Conservation (phyloP, 1,140 invertebrate genomes). For the Dendroctonus ponderosae region DNA sequence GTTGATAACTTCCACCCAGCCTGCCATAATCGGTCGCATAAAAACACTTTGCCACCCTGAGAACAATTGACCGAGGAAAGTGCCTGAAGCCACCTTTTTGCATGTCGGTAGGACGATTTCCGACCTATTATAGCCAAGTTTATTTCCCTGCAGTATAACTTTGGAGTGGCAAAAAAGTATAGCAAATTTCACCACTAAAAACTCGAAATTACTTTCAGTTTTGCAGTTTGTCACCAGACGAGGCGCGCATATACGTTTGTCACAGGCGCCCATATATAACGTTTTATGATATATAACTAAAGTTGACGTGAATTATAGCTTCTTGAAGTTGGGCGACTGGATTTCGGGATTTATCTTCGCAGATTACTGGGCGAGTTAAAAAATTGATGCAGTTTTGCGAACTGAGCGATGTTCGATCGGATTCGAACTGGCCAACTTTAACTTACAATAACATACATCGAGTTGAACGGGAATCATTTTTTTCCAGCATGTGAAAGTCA, state of each 20-base stretch:
- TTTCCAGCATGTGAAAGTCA: no score
- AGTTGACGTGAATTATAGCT: constrained; percentile 26
- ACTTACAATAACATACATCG: no score
- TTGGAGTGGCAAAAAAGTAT: constrained; percentile 11
- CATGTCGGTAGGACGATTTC: neutral
- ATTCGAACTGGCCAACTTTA: no score
- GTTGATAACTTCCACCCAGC: no score
- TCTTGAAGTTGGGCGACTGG: constrained; percentile 10
- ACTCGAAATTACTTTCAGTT: constrained; percentile 21
- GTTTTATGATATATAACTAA: constrained; percentile 28
- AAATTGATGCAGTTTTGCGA: no score
- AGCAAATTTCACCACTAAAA: constrained; percentile 15
- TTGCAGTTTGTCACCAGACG: constrained; percentile 26
- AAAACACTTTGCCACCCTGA: no score
- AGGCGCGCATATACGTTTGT: constrained; percentile 20
- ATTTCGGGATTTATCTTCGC: constrained; percentile 15
- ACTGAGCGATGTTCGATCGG: no score
- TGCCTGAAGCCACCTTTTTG: no score
- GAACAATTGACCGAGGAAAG: no score
- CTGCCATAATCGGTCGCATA: no score
- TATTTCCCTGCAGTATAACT: constrained; percentile 10
- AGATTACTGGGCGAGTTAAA: neutral
- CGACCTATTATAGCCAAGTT: constrained; percentile 3
- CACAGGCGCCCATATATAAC: constrained; percentile 17
- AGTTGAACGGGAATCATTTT: no score